These are phyloP conservation scores for Epistrophella euchroma DNA, from an alignment of 2,888 invertebrate species.

Conservation along the genomic window DNA sequence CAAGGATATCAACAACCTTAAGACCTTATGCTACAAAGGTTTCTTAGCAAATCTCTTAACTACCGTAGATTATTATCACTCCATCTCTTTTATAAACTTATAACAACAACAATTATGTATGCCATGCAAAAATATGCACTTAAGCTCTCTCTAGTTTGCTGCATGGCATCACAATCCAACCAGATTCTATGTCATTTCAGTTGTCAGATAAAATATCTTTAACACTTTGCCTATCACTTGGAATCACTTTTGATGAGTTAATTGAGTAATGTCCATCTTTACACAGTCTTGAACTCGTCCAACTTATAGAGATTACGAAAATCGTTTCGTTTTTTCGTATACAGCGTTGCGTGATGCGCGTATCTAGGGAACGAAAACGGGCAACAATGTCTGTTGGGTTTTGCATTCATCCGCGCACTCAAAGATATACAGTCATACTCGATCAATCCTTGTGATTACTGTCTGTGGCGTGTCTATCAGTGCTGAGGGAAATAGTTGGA, in stretches of 20 bases:
- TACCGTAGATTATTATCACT: constrained; percentile 69
- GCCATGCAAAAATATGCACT: constrained; percentile 42
- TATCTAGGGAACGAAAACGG: constrained; percentile 23
- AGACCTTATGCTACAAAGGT: constrained; percentile 64
- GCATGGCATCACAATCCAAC: constrained; percentile 11
- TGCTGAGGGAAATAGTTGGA: neutral
- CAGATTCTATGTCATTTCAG: constrained; percentile 68
- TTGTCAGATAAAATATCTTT: constrained; percentile 73
- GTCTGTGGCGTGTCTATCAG: constrained; percentile 69
- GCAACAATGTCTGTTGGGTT: constrained; percentile 59
- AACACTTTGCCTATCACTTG: constrained; percentile 72
- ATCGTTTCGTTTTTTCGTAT: constrained; percentile 4
- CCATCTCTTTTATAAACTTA: neutral
- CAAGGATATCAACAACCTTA: constrained; percentile 63
- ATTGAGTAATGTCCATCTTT: constrained; percentile 73
- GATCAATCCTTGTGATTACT: constrained; percentile 75
- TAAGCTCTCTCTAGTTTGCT: constrained; percentile 22
- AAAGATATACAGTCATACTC: constrained; percentile 67
- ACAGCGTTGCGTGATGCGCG: constrained; percentile 13
- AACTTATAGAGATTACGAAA: constrained; percentile 56
- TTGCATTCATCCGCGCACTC: constrained; percentile 46
- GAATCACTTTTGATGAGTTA: constrained; percentile 73
- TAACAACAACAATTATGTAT: constrained; percentile 14
- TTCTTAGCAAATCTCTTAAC: constrained; percentile 60
- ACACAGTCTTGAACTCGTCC: constrained; percentile 55